Conservation (phyloP, 2,797 vertebrate species). For the Petrocephalus sullivani region DNA sequence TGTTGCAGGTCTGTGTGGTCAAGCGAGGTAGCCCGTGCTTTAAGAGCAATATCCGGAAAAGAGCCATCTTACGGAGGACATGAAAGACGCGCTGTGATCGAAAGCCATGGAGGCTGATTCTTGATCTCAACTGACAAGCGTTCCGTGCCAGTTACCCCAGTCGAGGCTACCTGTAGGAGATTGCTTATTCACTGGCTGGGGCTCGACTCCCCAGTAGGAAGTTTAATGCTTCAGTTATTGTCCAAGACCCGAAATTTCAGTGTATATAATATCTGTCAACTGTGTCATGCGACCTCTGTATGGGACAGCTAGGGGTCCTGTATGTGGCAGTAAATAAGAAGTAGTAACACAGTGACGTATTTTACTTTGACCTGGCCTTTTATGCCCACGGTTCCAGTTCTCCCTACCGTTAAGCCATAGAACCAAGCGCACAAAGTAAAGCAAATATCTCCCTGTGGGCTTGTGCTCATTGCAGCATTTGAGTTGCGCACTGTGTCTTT, state of each 20-base stretch:
- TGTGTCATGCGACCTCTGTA: neutral
- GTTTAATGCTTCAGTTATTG: neutral
- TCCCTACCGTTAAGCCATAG: neutral
- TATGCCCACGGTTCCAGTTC: neutral
- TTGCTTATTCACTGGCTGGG: neutral
- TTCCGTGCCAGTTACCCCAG: neutral
- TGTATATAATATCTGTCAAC: neutral
- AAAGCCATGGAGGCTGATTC: neutral
- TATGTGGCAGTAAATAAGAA: neutral
- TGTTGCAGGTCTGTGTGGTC: neutral
- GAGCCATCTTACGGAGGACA: neutral
- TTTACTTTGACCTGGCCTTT: neutral
- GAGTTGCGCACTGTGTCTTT: constrained; percentile 3
- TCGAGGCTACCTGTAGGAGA: neutral
- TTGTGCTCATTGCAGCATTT: neutral
- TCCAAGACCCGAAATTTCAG: neutral
- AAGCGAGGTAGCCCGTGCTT: neutral
- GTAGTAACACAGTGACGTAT: neutral
- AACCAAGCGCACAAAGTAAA: neutral
- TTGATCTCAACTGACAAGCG: neutral
- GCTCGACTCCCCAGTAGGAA: neutral
- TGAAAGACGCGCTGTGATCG: neutral
- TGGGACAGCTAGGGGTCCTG: neutral
- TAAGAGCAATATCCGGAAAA: neutral
- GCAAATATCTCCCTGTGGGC: neutral